Conservation (phyloP, 2,113 vertebrate genomes). For the Edolisoma coerulescens region DNA sequence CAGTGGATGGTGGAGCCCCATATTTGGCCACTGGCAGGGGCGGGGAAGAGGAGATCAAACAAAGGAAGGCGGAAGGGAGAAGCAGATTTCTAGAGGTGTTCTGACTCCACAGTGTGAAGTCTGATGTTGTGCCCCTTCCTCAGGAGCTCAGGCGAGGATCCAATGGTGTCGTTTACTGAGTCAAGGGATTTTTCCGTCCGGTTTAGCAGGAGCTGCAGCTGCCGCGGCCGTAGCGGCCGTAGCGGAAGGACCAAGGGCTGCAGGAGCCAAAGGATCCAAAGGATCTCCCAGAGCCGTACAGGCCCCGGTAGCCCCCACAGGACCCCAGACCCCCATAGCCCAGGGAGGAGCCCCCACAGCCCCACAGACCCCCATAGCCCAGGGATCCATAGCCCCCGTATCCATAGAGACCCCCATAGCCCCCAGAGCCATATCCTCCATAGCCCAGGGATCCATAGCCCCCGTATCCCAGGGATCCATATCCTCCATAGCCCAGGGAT, state of each 20-base stretch:
- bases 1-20: rapidly evolving
- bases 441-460: not conserved
- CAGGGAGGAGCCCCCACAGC: not conserved
- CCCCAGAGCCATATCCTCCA: not conserved
- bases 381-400: no score
- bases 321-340: not conserved
- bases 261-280: not conserved
- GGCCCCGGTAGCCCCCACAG: not conserved
- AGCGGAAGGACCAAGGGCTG: not conserved
- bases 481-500: no score
- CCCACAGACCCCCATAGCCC: not conserved
- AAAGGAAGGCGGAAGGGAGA: not conserved
- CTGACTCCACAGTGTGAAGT: not conserved
- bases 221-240: not conserved
- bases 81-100: not conserved
- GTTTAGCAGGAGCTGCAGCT: not conserved
- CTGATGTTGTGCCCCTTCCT: not conserved
- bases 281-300: not conserved
- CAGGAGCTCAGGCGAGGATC: not conserved
- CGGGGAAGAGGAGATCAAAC: not conserved
- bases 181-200: rapidly evolving
- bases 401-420: not conserved
- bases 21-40: no score
- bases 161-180: rapidly evolving
- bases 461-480: not conserved